These are phyloP conservation scores for Caenorhabditis tropicalis DNA, from an alignment of 1,140 invertebrate species.

Conservation along the genomic window DNA sequence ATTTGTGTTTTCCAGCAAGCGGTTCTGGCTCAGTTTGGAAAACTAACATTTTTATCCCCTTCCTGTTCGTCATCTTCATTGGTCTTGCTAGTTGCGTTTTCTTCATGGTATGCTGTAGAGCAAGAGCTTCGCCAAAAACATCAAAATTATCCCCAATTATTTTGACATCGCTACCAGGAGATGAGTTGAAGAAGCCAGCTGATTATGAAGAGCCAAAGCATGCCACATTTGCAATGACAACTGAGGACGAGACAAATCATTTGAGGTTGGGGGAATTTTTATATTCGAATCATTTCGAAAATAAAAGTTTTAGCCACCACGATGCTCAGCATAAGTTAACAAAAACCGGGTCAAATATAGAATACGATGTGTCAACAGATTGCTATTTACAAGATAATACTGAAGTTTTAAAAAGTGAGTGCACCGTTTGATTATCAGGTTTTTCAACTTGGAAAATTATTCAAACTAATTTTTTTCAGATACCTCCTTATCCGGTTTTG, in stretches of 20 bases:
- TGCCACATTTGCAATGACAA: neutral
- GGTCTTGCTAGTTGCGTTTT: slow-evolving; percentile 3
- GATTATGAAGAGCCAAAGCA: slow-evolving; percentile 4
- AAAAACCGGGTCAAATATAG: neutral
- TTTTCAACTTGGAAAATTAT: too few species aligned
- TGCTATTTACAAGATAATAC: slow-evolving; percentile 32
- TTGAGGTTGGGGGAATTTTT: neutral
- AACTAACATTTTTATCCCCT: slow-evolving; percentile 33
- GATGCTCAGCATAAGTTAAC: neutral
- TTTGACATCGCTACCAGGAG: neutral
- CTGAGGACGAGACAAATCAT: neutral
- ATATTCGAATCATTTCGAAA: neutral
- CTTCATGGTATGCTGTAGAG: slow-evolving; percentile 49
- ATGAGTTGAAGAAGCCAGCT: slow-evolving; percentile 5
- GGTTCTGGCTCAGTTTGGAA: slow-evolving; percentile 17
- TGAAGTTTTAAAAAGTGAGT: slow-evolving; percentile 17
- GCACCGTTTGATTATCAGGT: too few species aligned
- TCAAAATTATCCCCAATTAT: slow-evolving; percentile 13
- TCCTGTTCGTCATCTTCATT: neutral
- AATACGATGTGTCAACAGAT: slow-evolving; percentile 23
- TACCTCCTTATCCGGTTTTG: slow-evolving; percentile 1
- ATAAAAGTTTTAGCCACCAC: neutral
- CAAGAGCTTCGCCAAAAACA: neutral
- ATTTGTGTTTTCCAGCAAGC: neutral
- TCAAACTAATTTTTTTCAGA: neutral